phyloP scores from a whole-genome alignment of 1,140 invertebrate genomes.

The Tetragnatha versicolor region DNA sequence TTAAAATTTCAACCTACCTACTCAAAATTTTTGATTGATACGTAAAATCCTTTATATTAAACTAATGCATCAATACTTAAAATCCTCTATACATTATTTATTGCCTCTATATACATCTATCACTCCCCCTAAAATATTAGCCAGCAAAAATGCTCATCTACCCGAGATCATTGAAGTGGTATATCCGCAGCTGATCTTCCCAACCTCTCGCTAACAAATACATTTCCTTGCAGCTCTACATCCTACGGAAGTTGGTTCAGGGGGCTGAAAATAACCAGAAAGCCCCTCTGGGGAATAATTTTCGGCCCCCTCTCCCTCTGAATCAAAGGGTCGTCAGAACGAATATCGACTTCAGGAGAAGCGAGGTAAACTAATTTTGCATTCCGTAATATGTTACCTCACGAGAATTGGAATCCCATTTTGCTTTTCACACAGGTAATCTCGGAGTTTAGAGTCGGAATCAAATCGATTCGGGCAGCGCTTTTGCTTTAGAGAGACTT shows the following conservation, averaged over 20 bases:
- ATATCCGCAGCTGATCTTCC: not conserved
- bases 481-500: constrained; percentile 24
- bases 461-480: constrained; percentile 9
- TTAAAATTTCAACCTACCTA: too few species aligned
- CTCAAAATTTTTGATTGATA: not conserved
- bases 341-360: constrained; percentile 90
- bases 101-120: not conserved
- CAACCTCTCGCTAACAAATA: not conserved
- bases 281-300: constrained; percentile 91
- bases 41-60: not conserved
- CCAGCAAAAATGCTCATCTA: not conserved
- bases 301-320: constrained; percentile 84
- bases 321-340: constrained; percentile 91
- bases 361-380: constrained; percentile 69
- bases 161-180: constrained; percentile 4
- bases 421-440: constrained; percentile 32
- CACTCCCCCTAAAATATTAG: not conserved
- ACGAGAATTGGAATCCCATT: constrained; percentile 37
- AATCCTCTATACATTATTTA: not conserved
- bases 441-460: constrained; percentile 14
- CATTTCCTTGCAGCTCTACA: constrained; percentile 73
- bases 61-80: not conserved
- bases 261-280: constrained; percentile 83
- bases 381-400: constrained; percentile 58
- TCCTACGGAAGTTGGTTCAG: constrained; percentile 82